Evolutionary conservation across 2,113 vertebrate species (phyloP), one percentile per base, ranked within the genome.

Genomic region (Cisticola juncidis): DNA sequence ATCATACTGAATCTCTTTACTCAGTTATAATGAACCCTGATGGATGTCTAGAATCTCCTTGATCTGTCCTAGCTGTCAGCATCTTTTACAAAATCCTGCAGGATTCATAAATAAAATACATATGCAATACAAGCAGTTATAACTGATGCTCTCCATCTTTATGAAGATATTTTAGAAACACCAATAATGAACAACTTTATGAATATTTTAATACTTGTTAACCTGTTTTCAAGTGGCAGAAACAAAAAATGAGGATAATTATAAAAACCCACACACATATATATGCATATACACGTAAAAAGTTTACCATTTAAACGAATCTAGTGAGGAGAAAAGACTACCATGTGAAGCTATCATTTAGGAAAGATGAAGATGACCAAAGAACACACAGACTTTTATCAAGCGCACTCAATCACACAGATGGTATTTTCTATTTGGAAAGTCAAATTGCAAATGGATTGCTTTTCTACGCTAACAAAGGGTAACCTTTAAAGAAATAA

Each of bases 1-100:
- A 95, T 95, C 94, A 95, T 38, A 79, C 28, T 50, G 13, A 89
- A 97, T 97, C 70, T 92, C 81, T 95, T 92, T 86, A 95, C 8
- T 35, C 31, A 11, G 69, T 45, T 84, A 53, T 94, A 97, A 95
- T 79, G 45, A 92, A 48, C 58, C 8, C 73, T 95, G 94, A 94
- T 92, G 40, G 83, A 89, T 95, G 92, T 81, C 89, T 94, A 91
- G 36, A 92, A 84, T 94, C 81, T 74, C 80, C 91, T 96, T 96
- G 91, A 88, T 79, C 83, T 95, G 91, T 81, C 92, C 95, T 81
- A 92, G 77, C 89, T 92, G 86, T 87, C 83, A 95, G 57, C 45
- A 81, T 68, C 38, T 76, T 65, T 88, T 53, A 86, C 48, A 89
- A 91, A 94, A 86, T 74, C 65, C 53, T 61, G 22, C 22, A 44